These are phyloP conservation scores for Nyctalus aviator DNA, from an alignment of 2,797 vertebrate genomes.

Conservation along the genomic window DNA sequence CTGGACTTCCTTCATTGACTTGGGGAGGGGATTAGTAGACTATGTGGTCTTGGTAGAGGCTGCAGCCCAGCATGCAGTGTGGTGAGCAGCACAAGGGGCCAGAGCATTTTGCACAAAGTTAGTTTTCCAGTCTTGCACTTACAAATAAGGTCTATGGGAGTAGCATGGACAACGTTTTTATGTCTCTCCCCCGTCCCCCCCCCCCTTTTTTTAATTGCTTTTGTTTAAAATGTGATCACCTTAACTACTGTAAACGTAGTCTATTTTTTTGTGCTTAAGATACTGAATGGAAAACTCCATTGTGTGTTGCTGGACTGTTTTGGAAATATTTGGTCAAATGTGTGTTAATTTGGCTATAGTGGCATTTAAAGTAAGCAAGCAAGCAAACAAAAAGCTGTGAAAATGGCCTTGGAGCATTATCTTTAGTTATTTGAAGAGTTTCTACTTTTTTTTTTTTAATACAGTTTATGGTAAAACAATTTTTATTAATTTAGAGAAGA, in stretches of 20 bases:
- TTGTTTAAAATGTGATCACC: constrained; percentile 98
- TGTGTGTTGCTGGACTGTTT: constrained; percentile 95
- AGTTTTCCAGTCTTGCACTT: constrained; percentile 95
- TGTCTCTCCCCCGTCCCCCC: too few relatives aligned
- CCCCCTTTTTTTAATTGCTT: constrained; percentile 85
- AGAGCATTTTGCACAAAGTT: constrained; percentile 93
- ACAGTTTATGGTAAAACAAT: constrained; percentile 89
- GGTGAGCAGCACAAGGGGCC: constrained; percentile 87
- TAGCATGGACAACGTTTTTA: constrained; percentile 91
- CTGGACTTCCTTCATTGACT: constrained; percentile 88
- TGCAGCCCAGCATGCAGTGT: constrained; percentile 88
- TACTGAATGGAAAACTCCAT: constrained; percentile 94
- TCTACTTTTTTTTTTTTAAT: constrained; percentile 85
- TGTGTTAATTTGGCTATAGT: constrained; percentile 91
- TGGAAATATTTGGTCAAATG: constrained; percentile 92
- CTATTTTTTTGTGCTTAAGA: constrained; percentile 93
- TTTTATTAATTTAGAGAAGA: constrained; percentile 93
- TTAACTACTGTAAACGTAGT: constrained; percentile 99
- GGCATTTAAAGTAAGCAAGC: constrained; percentile 91
- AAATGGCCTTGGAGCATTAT: constrained; percentile 95
- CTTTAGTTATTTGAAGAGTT: constrained; percentile 99
- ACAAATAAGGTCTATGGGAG: constrained; percentile 92
- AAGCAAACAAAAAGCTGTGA: constrained; percentile 93
- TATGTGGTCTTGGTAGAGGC: constrained; percentile 88
- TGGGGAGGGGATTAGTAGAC: constrained; percentile 86